Evolutionary conservation across 2,113 vertebrate species (phyloP), one percentile per base, ranked within the genome.

Genomic region (Triplophysa rosa): DNA sequence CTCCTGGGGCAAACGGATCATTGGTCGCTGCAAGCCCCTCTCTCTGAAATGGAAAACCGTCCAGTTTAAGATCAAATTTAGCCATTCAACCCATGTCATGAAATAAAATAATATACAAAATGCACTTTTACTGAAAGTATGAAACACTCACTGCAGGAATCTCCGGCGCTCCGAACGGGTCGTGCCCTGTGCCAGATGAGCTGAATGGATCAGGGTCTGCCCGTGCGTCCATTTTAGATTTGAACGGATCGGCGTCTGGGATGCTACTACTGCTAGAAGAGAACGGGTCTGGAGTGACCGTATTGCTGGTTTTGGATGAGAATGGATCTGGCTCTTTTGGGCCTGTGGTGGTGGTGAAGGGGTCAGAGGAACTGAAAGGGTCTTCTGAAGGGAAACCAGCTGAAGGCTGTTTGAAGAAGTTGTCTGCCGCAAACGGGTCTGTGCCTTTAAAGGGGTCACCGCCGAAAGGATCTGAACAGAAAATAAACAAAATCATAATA

Each of bases 1-100:
- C 97, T 84, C 97, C 97, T 62, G 98, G 98, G 89, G 97, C 98
- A 86, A 99, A 99, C 2, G 98, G 98, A 83, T 99, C 98, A 80
- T 98, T 96, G 86, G 91, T 82, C 65, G 82, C 86, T 89, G 95
- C 81, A 5, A 89, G 21, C 59, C 84, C 79, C 83, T 96, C 95
- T 85, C 93, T 92, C 97, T 98, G 76, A 86, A 80, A 83, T 88
- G 74, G 23, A 52, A 3, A 89, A 56, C 88, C 29, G 10, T 26
- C 59, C 21, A 37, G 5, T 65, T 65, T 3, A 45, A 21, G 19
- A 45, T 47, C 12, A 69, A 59, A 40, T 42, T 33, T 14, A 59
- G 2, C 11, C 24, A 67, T 61, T 21, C 11, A 80, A 52, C 0
- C 23, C 40, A 45, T 26, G 64, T 11, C 29, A 33, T 33, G 29